Evolutionary conservation across 2,888 invertebrate species (phyloP).

Genomic region (Podabrus alpinus): DNA sequence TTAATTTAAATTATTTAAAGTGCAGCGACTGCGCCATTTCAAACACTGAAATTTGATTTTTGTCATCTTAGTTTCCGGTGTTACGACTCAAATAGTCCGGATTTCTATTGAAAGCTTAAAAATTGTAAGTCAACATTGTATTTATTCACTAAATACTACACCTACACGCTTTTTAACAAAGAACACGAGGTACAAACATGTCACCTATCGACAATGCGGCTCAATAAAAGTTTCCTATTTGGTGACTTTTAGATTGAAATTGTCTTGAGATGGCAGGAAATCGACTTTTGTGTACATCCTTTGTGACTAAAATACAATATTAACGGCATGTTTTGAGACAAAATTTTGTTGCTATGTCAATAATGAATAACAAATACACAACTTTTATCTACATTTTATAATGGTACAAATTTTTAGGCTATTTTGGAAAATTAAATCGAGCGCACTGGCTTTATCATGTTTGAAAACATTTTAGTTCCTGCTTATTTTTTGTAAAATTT

Average conservation of each 20-base stretch:
- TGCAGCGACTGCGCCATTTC: background rate
- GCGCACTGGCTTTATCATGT: background rate
- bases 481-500: background rate
- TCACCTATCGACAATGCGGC: conserved; percentile 24
- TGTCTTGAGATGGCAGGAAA: conserved; percentile 10
- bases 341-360: background rate
- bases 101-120: conserved; percentile 25
- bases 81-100: conserved; percentile 22
- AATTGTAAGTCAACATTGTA: conserved; percentile 33
- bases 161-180: conserved; percentile 35
- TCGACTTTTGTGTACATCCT: conserved; percentile 4
- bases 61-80: conserved; percentile 26
- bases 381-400: too few relatives aligned
- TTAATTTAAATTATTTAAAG: background rate
- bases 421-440: background rate
- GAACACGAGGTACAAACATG: conserved; percentile 42
- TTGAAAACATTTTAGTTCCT: background rate
- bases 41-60: conserved; percentile 6
- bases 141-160: conserved; percentile 29
- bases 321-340: background rate
- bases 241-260: conserved; percentile 8
- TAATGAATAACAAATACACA: background rate
- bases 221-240: conserved; percentile 8
- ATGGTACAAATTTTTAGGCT: background rate
- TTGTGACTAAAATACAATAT: background rate